Conservation (phyloP, 2,797 vertebrate species). For the Tolypeutes matacus region DNA sequence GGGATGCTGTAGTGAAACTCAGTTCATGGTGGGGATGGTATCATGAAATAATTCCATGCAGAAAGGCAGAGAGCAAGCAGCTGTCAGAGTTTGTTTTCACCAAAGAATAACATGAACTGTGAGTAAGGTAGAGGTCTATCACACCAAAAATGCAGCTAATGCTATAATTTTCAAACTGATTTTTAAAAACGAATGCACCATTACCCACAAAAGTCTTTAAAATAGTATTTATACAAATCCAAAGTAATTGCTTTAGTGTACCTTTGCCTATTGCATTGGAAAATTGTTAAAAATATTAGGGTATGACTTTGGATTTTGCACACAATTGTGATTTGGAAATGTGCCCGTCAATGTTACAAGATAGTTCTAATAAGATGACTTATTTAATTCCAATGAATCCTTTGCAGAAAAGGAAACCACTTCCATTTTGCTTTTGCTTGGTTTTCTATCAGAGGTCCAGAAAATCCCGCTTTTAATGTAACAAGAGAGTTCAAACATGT, state of each 20-base stretch:
- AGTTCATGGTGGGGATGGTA: conserved; percentile 71
- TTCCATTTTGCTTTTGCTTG: not conserved
- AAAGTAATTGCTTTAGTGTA: not conserved
- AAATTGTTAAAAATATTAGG: not conserved
- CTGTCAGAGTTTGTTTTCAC: conserved; percentile 40
- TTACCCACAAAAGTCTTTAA: not conserved
- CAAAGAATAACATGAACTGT: conserved; percentile 60
- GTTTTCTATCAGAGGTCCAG: conserved; percentile 32
- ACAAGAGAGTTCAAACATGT: not conserved
- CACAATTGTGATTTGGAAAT: not conserved
- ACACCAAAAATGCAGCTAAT: conserved; percentile 42
- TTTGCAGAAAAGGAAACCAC: conserved; percentile 41
- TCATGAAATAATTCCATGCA: conserved; percentile 69
- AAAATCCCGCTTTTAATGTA: not conserved
- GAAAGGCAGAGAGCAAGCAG: conserved; percentile 52
- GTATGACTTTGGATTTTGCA: not conserved
- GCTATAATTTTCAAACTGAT: not conserved
- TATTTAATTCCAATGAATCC: not conserved
- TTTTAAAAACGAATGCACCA: conserved; percentile 11
- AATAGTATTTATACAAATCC: conserved; percentile 21
- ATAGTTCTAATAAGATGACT: not conserved
- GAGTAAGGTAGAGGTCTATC: not conserved
- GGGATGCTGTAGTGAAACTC: conserved; percentile 74
- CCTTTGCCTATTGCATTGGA: not conserved
- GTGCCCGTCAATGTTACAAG: not conserved